Percentiles rank a stretch among this genome's conserved stretches.
These are phyloP conservation scores for Thecocarcelia acutangulata DNA, from an alignment of 2,888 invertebrate genomes.

Conservation along the genomic window DNA sequence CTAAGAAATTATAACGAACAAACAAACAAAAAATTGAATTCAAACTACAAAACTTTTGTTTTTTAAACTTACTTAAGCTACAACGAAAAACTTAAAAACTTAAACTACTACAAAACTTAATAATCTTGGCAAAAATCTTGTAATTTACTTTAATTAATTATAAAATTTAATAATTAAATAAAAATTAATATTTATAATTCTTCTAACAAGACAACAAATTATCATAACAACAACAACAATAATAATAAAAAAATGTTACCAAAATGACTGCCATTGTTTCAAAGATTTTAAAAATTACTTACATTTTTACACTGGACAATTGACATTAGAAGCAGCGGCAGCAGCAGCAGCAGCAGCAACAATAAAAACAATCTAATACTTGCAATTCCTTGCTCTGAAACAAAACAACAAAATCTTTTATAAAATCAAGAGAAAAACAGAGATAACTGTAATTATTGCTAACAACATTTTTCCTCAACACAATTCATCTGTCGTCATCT, in stretches of 20 bases:
- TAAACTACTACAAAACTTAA: conserved; percentile 28
- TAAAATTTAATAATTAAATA: conserved; percentile 19
- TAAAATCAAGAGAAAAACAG: conserved; percentile 13
- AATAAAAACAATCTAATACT: too few relatives aligned
- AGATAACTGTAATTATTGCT: conserved; percentile 22
- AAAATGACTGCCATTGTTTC: conserved; percentile 63
- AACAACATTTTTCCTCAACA: conserved; percentile 20
- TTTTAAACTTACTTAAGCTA: conserved; percentile 40
- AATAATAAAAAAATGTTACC: conserved; percentile 24
- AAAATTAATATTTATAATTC: conserved; percentile 11
- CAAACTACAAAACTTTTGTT: conserved; percentile 8
- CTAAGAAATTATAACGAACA: conserved; percentile 16
- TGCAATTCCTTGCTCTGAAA: conserved; percentile 18
- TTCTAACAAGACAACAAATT: neutral
- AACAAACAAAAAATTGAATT: neutral
- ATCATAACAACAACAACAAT: neutral
- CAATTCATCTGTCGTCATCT: conserved; percentile 30
- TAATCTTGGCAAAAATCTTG: conserved; percentile 15
- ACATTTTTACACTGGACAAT: conserved; percentile 54
- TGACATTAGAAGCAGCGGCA: conserved; percentile 30
- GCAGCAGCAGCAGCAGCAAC: neutral
- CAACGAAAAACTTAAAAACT: conserved; percentile 32
- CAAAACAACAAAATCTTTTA: conserved; percentile 4
- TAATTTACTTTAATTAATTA: conserved; percentile 34
- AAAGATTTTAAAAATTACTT: conserved; percentile 51